Evolutionary conservation across 2,113 vertebrate genomes (phyloP).

Genomic region (Gavialis gangeticus): DNA sequence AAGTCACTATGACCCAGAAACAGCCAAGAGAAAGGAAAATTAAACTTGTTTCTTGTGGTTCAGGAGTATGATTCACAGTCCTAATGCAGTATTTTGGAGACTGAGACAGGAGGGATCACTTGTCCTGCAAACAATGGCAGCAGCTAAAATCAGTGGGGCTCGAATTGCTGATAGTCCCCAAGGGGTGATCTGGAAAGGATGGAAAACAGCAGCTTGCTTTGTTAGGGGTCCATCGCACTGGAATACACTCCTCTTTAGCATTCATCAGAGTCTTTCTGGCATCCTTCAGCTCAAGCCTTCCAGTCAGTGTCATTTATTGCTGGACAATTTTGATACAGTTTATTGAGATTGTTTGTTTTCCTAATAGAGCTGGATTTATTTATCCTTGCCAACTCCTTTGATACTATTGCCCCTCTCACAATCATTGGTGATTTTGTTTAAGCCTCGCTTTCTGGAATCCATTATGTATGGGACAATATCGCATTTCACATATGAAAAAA

Average conservation of each 20-base stretch:
- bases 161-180: background rate
- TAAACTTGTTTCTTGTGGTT: background rate
- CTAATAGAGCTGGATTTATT: background rate
- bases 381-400: background rate
- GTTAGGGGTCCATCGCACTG: background rate
- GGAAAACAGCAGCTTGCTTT: background rate
- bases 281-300: background rate
- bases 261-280: background rate
- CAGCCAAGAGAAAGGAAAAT: background rate
- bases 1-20: background rate
- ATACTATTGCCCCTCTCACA: background rate
- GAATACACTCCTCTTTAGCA: background rate
- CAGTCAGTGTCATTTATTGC: background rate
- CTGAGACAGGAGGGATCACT: background rate
- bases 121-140: slow-evolving; percentile 1
- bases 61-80: background rate
- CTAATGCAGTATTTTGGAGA: slow-evolving; percentile 13
- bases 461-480: background rate
- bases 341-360: background rate
- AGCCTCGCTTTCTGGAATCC: background rate
- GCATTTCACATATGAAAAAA: background rate
- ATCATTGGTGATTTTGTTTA: rapidly evolving
- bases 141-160: background rate
- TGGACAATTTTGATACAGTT: background rate
- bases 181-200: background rate